Evolutionary conservation across 2,113 vertebrate genomes (phyloP), one percentile per base, ranked within the genome.

Genomic region (Pycnonotus jocosus): DNA sequence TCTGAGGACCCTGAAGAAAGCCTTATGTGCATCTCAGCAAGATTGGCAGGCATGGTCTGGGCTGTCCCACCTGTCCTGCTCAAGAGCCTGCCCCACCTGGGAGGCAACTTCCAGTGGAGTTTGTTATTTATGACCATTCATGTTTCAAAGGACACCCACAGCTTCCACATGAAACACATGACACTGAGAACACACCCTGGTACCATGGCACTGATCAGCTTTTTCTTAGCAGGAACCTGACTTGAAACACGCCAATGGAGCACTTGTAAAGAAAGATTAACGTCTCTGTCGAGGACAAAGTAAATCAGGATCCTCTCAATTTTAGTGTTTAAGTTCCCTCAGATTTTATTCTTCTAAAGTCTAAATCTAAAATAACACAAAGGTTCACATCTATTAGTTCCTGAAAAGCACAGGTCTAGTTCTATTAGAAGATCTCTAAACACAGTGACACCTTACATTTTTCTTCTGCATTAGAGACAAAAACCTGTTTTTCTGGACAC

Each of bases 131-230:
- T 69, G 84, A 73, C 31, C 10, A 60, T 24, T 15, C 19, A 24
- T 8, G 48, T 66, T 37, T 37, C 31, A 53, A 60, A 77, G 31
- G 11, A 69, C 17, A 51, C 5, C 4, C 24, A 51, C 10, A 56
- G 13, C 9, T 72, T 21, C 51, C 51, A 42, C 19, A 42, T 7
- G 7, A 71, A 76, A 50, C 5, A 54, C 37, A 10, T 6, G 13
- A 44, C 38, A 22, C n/a, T 53, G 18, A 69, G 20, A 77, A 61
- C 33, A 61, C 15, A 11, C 4, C 12, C 11, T 4, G 2, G 11
- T 20, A 45, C 28, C 11, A 7, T 7, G 22, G 44, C 45, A 65
- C 17, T 0, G 1, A 25, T 27, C 0, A 0, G 12, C 15, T 50
- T 66, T 92, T n/a, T 28, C 35, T 27, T 37, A 42, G 27, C 12